These are phyloP conservation scores for Scaptomyza cyrtandrae DNA, from an alignment of 2,888 invertebrate genomes.

Conservation along the genomic window DNA sequence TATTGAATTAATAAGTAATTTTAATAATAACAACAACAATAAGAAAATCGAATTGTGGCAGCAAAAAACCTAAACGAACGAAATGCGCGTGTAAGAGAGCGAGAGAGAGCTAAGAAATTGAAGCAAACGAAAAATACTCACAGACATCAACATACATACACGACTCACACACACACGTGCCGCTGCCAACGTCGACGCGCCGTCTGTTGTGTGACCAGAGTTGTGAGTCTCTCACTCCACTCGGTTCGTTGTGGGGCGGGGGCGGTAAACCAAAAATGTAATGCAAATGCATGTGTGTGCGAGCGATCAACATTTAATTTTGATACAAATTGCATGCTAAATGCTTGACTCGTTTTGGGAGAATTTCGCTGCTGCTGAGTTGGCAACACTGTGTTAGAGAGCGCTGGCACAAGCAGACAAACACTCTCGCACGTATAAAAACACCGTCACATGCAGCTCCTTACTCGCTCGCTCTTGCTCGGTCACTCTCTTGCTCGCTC, in stretches of 20 bases:
- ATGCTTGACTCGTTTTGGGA: slow-evolving; percentile 36
- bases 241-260: slow-evolving; percentile 2
- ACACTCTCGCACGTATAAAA: slow-evolving; percentile 11
- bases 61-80: slow-evolving; percentile 21
- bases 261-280: slow-evolving; percentile 10
- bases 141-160: slow-evolving; percentile 29
- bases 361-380: slow-evolving; percentile 59
- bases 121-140: slow-evolving; percentile 35
- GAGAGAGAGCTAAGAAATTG: slow-evolving; percentile 47
- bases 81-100: slow-evolving; percentile 65
- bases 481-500: slow-evolving; percentile 28
- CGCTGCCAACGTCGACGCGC: slow-evolving; percentile 57
- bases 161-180: slow-evolving; percentile 52
- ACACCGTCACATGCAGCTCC: slow-evolving; percentile 39
- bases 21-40: slow-evolving; percentile 64
- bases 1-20: slow-evolving; percentile 63
- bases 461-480: slow-evolving; percentile 12
- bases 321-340: slow-evolving; percentile 54
- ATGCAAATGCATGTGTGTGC: slow-evolving; percentile 5
- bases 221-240: slow-evolving; percentile 12
- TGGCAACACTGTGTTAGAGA: slow-evolving; percentile 63
- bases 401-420: slow-evolving; percentile 26
- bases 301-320: slow-evolving; percentile 44
- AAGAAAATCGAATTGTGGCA: slow-evolving; percentile 61
- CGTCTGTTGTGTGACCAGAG: slow-evolving; percentile 46